Percentiles rank a stretch among this genome's conserved stretches.
These are phyloP conservation scores for Keiferia lycopersicella DNA, from an alignment of 2,888 invertebrate genomes.

Conservation along the genomic window DNA sequence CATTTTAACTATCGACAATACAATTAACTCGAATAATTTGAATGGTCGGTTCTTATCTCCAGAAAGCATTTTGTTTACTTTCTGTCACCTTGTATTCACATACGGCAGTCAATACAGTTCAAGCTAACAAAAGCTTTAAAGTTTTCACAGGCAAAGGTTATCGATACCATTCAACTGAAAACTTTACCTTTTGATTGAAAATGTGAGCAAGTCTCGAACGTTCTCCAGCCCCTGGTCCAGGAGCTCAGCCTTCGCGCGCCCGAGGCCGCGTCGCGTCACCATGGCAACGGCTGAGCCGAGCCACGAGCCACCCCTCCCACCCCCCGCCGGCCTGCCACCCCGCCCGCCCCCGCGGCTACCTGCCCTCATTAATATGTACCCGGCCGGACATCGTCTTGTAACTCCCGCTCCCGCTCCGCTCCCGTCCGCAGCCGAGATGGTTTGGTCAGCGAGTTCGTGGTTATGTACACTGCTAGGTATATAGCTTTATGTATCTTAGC, in stretches of 20 bases:
- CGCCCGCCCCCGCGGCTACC: conserved; percentile 48
- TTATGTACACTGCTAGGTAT: conserved; percentile 4
- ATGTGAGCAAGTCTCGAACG: conserved; percentile 17
- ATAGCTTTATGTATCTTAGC: not conserved
- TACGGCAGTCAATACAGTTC: not conserved
- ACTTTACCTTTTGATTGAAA: conserved; percentile 1
- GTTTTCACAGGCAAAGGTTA: not conserved
- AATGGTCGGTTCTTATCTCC: not conserved
- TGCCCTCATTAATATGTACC: conserved; percentile 77
- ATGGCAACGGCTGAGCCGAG: conserved; percentile 54
- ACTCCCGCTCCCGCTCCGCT: conserved; percentile 8
- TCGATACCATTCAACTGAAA: not conserved
- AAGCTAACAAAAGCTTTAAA: not conserved
- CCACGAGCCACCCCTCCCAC: conserved; percentile 41
- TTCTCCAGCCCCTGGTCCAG: conserved; percentile 4
- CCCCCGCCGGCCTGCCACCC: conserved; percentile 22
- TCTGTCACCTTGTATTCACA: not conserved
- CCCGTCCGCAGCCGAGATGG: conserved; percentile 11
- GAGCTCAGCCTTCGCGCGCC: conserved; percentile 57
- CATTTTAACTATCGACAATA: too few species aligned
- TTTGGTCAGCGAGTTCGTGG: conserved; percentile 14
- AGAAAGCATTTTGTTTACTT: not conserved
- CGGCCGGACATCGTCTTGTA: conserved; percentile 66
- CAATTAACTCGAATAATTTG: not conserved
- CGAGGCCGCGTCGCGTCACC: conserved; percentile 75